Evolutionary conservation across 2,888 invertebrate species (phyloP).

Genomic region (Synanthedon formicaeformis): DNA sequence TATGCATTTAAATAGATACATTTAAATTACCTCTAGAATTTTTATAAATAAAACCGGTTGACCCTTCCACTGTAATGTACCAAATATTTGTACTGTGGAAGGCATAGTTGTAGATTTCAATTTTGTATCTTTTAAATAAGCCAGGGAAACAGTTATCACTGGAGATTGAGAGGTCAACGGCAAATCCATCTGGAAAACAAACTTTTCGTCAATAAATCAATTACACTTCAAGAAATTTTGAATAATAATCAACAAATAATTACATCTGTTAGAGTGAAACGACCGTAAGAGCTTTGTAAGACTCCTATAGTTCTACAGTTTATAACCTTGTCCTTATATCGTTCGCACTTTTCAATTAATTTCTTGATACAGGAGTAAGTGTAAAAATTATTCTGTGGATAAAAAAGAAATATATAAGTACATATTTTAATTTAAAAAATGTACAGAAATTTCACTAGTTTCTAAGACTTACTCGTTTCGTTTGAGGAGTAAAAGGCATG

Average conservation of each 20-base stretch:
- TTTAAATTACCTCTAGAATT: constrained; percentile 33
- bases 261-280: constrained; percentile 39
- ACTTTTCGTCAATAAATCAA: not conserved
- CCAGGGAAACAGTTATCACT: constrained; percentile 30
- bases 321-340: constrained; percentile 15
- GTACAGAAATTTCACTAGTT: not conserved
- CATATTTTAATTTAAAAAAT: not conserved
- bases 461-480: constrained; percentile 21
- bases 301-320: constrained; percentile 45
- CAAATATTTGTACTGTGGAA: constrained; percentile 49
- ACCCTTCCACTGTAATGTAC: constrained; percentile 38
- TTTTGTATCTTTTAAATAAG: constrained; percentile 23
- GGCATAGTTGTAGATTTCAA: constrained; percentile 28
- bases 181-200: not conserved
- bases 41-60: constrained; percentile 41
- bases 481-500: constrained; percentile 27
- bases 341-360: constrained; percentile 19
- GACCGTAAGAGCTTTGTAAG: constrained; percentile 34
- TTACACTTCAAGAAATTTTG: not conserved
- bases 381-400: constrained; percentile 39
- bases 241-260: not conserved
- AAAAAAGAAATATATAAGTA: constrained; percentile 1
- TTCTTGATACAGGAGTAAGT: constrained; percentile 24
- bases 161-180: not conserved
- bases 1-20: too few species aligned